Evolutionary conservation across 2,888 invertebrate genomes (phyloP), one percentile per base, ranked within the genome.

Genomic region (Acanthopleura granulata): DNA sequence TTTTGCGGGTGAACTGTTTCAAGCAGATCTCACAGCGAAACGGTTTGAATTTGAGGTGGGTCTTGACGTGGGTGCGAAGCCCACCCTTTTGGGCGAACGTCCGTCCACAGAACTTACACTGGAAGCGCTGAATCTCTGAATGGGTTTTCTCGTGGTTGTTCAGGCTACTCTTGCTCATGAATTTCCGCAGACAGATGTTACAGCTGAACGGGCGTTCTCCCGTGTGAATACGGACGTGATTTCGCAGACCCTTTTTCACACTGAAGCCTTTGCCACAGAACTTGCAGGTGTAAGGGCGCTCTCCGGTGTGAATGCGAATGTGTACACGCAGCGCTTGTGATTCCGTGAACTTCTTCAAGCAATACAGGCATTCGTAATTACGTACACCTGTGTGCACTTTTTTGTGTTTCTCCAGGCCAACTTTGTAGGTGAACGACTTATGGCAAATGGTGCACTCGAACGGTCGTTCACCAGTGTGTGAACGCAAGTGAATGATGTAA

Each of bases 221-320:
- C 1, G 71, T 71, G 50, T 71, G 71, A 18, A 25, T 40, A 18
- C 71, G 18, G n/a, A 40, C n/a, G 49, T 71, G 71, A 49, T 29
- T 25, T 4, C 49, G 71, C 1, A 71, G 49, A 1, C 3, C 18
- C 9, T 49, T 40, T 40, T 71, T 71, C 15, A n/a, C 40, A 6
- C n/a, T 16, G 71, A 71, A 71, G n/a, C 22, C 40, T 71, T 71
- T 71, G 4, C 14, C 40, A n/a, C 71, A 71, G 9, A 49, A 49
- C 14, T 16, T 14, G 49, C 71, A 71, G 16, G n/a, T 14, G 27
- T 49, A 71, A 15, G 71, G 71, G 4, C 71, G 18, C n/a, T 71
- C 71, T 49, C 71, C 71, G 1, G 71, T 71, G 40, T 71, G 71
- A 49, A 49, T 71, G 22, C 71, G 71, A 18, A 15, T 71, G 49